A percentile compares a stretch with the other conserved stretches of the same genome.
phyloP scores from a whole-genome alignment of 2,888 invertebrate genomes.

The Cremastobaeus sp. region DNA sequence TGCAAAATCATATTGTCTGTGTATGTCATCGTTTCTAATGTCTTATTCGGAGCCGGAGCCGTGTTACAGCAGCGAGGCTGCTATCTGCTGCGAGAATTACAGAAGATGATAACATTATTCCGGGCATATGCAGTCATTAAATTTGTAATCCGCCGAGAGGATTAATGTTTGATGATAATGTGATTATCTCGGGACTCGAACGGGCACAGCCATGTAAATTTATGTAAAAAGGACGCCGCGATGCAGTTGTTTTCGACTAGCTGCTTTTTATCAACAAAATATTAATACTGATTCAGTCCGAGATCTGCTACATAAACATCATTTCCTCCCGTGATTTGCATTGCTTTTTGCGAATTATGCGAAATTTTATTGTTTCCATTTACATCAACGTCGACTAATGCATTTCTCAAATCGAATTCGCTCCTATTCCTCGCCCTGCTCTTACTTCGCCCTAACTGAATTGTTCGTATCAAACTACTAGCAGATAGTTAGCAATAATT shows the following conservation, averaged over 20 bases:
- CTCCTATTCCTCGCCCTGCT: too few species aligned
- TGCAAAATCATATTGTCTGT: conserved; percentile 59
- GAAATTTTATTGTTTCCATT: too few species aligned
- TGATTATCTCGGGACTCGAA: conserved; percentile 16
- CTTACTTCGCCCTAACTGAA: too few species aligned
- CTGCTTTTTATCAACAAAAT: not conserved
- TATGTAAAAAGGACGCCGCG: not conserved
- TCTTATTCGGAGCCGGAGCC: conserved; percentile 45
- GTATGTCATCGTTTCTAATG: conserved; percentile 54
- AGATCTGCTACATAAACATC: too few species aligned
- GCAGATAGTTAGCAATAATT: not conserved
- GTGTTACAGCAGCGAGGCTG: conserved; percentile 41
- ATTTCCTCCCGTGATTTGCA: too few species aligned
- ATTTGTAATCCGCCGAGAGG: conserved; percentile 30
- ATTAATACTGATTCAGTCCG: not conserved
- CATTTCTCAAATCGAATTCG: too few species aligned
- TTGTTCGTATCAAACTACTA: not conserved
- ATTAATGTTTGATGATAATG: conserved; percentile 45
- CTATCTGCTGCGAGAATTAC: conserved; percentile 36
- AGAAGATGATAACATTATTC: conserved; percentile 32
- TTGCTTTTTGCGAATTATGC: too few species aligned
- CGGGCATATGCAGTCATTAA: conserved; percentile 20
- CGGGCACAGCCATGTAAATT: conserved; percentile 8
- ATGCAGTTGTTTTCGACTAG: not conserved
- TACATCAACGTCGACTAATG: too few species aligned